Percentiles rank a stretch among this genome's conserved stretches.
These are phyloP conservation scores for Corythaeola cristata DNA, from an alignment of 2,113 vertebrate species.

Conservation along the genomic window DNA sequence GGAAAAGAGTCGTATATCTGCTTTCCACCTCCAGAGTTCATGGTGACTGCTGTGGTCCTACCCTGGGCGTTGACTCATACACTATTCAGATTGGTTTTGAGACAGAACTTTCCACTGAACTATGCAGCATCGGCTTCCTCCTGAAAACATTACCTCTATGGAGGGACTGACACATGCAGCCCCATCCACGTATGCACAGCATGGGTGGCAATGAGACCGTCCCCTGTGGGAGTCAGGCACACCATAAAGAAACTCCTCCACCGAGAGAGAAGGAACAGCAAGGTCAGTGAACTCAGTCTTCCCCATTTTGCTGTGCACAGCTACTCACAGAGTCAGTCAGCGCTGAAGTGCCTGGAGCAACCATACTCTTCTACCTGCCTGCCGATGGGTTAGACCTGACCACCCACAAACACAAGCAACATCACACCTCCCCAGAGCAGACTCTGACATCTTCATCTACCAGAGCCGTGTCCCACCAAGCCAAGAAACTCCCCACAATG, in stretches of 20 bases:
- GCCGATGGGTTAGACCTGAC: not conserved
- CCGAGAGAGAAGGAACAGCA: not conserved
- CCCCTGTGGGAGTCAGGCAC: not conserved
- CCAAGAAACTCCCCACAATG: not conserved
- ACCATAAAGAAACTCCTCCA: not conserved
- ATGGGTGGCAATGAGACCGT: not conserved
- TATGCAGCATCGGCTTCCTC: not conserved
- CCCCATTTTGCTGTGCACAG: not conserved
- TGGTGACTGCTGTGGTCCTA: not conserved
- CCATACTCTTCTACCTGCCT: not conserved
- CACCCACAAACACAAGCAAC: not conserved
- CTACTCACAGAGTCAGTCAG: rapidly evolving
- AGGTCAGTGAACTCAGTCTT: not conserved
- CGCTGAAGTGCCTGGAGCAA: not conserved
- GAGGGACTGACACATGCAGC: not conserved
- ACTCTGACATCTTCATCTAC: not conserved
- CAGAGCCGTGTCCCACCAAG: not conserved
- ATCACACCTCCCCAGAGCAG: not conserved
- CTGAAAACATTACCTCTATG: not conserved
- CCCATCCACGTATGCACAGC: not conserved
- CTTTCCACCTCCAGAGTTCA: not conserved
- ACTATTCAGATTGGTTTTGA: not conserved
- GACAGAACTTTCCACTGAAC: not conserved
- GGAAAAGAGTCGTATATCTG: not conserved
- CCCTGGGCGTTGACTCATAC: not conserved